These are phyloP conservation scores for Mnemiopsis leidyi DNA, from an alignment of 37 sponge, comb jelly and placozoan genomes.

Conservation along the genomic window DNA sequence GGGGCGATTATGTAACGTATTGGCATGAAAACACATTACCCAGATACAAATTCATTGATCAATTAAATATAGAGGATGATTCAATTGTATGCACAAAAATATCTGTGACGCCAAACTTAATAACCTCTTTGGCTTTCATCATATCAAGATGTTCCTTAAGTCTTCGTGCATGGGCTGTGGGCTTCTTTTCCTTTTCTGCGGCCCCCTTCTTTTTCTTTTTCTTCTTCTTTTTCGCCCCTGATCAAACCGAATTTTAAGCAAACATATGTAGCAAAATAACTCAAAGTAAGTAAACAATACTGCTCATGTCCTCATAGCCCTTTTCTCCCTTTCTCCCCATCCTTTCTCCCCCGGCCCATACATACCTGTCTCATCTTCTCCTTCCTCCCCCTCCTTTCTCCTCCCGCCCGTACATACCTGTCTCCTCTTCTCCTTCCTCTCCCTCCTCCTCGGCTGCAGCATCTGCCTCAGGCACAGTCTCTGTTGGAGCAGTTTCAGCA, in stretches of 20 bases:
- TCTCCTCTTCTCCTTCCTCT: not conserved
- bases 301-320: not conserved
- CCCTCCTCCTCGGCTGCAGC: not conserved
- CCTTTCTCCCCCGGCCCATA: conserved; percentile 19
- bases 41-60: too few relatives aligned
- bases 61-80: too few relatives aligned
- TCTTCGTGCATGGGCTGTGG: conserved; percentile 28
- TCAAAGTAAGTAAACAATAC: too few relatives aligned
- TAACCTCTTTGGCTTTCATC: conserved; percentile 77
- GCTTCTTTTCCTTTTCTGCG: conserved; percentile 21
- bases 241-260: too few relatives aligned
- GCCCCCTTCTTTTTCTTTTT: conserved; percentile 45
- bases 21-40: too few relatives aligned
- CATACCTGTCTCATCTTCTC: conserved; percentile 12
- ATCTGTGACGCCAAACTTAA: too few relatives aligned
- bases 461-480: not conserved
- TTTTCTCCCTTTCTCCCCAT: conserved; percentile 12
- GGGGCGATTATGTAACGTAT: too few relatives aligned
- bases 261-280: too few relatives aligned
- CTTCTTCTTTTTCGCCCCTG: conserved; percentile 1
- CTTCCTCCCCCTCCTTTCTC: not conserved
- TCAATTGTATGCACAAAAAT: too few relatives aligned
- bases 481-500: not conserved
- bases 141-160: conserved; percentile 16
- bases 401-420: not conserved